Evolutionary conservation across 92 coral and sea anemone genomes (phyloP).

Genomic region (Actinernus sp.): DNA sequence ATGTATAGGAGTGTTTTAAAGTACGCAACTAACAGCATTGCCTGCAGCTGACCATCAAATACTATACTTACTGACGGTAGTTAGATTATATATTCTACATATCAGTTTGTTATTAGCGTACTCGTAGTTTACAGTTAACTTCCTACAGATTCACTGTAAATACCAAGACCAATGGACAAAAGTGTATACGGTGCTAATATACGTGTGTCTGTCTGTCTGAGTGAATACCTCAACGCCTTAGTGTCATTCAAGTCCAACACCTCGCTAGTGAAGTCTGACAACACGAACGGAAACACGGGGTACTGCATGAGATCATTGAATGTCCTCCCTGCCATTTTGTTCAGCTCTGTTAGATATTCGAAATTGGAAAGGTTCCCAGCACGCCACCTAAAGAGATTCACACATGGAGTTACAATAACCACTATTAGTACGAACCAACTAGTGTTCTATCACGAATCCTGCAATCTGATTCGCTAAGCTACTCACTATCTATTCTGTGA

Average conservation of each 20-base stretch:
- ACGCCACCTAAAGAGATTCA: constrained; percentile 88
- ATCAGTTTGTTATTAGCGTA: neutral
- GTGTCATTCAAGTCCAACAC: constrained; percentile 84
- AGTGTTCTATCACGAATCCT: too few species aligned
- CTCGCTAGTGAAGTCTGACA: constrained; percentile 83
- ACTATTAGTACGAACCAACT: too few species aligned
- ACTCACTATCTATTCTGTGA: too few species aligned
- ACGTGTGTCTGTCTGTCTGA: neutral
- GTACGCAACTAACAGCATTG: too few species aligned
- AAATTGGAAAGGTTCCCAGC: constrained; percentile 91
- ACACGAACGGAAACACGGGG: constrained; percentile 96
- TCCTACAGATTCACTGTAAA: neutral
- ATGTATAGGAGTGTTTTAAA: too few species aligned
- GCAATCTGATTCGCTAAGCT: too few species aligned
- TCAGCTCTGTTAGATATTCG: constrained; percentile 92
- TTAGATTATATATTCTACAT: neutral
- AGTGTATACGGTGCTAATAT: too few species aligned
- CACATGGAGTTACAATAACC: too few species aligned
- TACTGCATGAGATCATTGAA: constrained; percentile 99
- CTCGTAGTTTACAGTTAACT: neutral
- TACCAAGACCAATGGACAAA: neutral
- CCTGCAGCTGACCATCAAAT: too few species aligned
- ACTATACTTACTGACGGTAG: neutral
- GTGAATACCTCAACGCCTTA: constrained; percentile 76
- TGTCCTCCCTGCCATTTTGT: constrained; percentile 96